These are phyloP conservation scores for Onychomys torridus DNA, from an alignment of 2,797 vertebrate genomes.

Conservation along the genomic window DNA sequence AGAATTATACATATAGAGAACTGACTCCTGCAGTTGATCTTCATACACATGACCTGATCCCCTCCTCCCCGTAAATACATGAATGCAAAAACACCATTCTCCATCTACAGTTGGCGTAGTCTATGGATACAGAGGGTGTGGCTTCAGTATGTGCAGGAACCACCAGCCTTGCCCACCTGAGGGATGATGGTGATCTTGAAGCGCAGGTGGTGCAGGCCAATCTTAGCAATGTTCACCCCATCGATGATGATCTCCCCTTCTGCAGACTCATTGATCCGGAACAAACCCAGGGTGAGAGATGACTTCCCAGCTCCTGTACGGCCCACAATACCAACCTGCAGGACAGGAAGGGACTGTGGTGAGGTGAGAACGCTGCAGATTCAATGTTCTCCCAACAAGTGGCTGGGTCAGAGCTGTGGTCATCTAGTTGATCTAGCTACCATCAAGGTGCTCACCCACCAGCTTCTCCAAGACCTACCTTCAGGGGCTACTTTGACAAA, in stretches of 20 bases:
- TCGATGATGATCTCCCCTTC: constrained; percentile 94
- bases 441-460: not conserved
- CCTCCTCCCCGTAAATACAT: not conserved
- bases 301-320: constrained; percentile 98
- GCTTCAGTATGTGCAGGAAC: fast-evolving
- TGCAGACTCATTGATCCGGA: constrained; percentile 95
- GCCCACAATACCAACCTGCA: constrained; percentile 96
- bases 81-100: not conserved
- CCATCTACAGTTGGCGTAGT: not conserved
- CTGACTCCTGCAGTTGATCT: not conserved
- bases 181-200: constrained; percentile 98
- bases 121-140: fast-evolving
- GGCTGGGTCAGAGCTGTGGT: not conserved
- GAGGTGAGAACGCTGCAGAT: not conserved
- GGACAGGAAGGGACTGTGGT: constrained; percentile 25
- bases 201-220: constrained; percentile 95
- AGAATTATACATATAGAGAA: not conserved
- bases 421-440: not conserved
- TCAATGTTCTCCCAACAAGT: no score
- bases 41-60: not conserved
- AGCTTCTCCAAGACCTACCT: not conserved
- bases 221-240: constrained; percentile 91
- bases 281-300: constrained; percentile 95
- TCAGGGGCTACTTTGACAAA: not conserved
- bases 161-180: constrained; percentile 86